Percentiles rank a stretch among this genome's conserved stretches.
Conservation (phyloP, 2,888 invertebrate genomes). For the Polyommatus iphigenia region DNA sequence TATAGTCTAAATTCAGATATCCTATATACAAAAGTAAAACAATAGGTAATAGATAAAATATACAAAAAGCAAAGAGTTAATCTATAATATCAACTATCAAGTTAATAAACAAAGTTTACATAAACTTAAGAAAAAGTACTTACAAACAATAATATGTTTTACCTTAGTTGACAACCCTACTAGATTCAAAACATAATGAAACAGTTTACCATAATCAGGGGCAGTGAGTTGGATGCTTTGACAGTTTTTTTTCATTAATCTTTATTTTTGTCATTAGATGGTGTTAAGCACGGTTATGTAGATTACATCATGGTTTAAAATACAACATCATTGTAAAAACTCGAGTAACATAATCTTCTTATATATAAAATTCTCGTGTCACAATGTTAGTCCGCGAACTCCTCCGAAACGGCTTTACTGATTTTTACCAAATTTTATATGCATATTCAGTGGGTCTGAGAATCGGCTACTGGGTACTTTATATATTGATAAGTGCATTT, state of each 20-base stretch:
- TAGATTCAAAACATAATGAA: neutral
- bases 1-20: too few species aligned
- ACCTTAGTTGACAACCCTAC: neutral
- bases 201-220: slow-evolving; percentile 2
- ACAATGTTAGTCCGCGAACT: too few species aligned
- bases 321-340: neutral
- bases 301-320: neutral
- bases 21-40: too few species aligned
- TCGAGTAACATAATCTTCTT: neutral
- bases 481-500: too few species aligned
- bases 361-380: too few species aligned
- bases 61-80: too few species aligned
- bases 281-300: neutral
- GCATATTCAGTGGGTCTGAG: too few species aligned
- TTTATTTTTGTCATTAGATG: neutral
- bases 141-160: neutral
- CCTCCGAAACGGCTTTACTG: too few species aligned
- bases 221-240: neutral
- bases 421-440: too few species aligned
- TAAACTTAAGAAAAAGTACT: neutral
- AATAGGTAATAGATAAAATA: too few species aligned
- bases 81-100: too few species aligned
- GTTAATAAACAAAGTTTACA: neutral
- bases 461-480: too few species aligned
- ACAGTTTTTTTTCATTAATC: slow-evolving; percentile 9